Evolutionary conservation across 1,140 invertebrate genomes (phyloP).

Genomic region (Brachionus rotundiformis): DNA sequence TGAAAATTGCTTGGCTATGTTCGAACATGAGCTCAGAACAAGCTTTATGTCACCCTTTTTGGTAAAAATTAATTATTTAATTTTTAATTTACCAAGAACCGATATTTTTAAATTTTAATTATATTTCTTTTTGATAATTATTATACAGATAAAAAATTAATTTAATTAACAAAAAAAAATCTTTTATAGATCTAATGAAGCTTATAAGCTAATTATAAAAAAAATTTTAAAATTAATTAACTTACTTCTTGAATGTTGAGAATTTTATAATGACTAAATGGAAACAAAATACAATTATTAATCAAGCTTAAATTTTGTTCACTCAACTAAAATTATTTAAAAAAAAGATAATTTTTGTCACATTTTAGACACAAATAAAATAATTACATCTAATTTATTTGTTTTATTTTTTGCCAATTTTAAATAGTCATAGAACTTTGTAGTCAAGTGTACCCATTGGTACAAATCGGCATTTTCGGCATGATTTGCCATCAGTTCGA

Average conservation of each 20-base stretch:
- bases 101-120: background rate
- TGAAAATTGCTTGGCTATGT: constrained; percentile 14
- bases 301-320: background rate
- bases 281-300: constrained; percentile 20
- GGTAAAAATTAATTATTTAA: too few species aligned
- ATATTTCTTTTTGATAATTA: too few species aligned
- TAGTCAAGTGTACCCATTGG: constrained; percentile 28
- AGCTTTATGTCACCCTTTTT: constrained; percentile 23
- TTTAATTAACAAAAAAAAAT: background rate
- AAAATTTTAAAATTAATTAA: background rate
- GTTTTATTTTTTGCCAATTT: constrained; percentile 19
- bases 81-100: too few species aligned
- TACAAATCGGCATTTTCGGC: background rate
- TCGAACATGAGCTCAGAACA: background rate
- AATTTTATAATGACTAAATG: background rate
- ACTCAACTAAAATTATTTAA: background rate
- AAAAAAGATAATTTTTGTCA: background rate
- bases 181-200: background rate
- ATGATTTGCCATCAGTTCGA: background rate
- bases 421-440: constrained; percentile 32
- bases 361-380: background rate
- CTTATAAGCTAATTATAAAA: background rate
- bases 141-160: too few species aligned
- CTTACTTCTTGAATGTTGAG: constrained; percentile 27
- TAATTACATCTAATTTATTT: background rate